These are phyloP conservation scores for Torymus tubicola DNA, from an alignment of 2,888 invertebrate genomes.

Conservation along the genomic window DNA sequence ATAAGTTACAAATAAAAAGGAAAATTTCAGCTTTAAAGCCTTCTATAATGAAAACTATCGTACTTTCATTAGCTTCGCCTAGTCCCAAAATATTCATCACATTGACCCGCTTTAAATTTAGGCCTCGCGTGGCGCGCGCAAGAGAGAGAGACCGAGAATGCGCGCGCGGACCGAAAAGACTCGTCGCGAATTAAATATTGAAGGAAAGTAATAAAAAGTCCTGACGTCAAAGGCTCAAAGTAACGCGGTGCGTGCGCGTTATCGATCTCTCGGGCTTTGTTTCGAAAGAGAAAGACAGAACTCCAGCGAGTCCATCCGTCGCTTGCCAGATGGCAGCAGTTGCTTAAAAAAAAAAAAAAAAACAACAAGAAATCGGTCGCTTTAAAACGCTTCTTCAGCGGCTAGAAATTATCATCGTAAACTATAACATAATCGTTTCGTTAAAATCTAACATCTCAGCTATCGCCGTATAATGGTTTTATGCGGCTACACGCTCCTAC, in stretches of 20 bases:
- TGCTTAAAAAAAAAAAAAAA: background rate
- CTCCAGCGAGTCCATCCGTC: background rate
- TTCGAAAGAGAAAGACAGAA: background rate
- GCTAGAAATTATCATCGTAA: no score
- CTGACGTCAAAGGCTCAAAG: conserved; percentile 37
- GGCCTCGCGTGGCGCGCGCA: background rate
- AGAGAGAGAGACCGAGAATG: no score
- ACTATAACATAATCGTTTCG: no score
- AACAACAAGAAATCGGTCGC: no score
- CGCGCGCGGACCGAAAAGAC: background rate
- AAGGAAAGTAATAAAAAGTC: conserved; percentile 28
- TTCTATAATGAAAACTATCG: background rate
- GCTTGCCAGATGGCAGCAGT: conserved; percentile 30
- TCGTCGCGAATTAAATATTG: conserved; percentile 6
- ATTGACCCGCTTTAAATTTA: conserved; percentile 5
- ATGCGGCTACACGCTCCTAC: conserved; percentile 15
- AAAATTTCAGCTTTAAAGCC: no score
- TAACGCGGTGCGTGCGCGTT: conserved; percentile 1
- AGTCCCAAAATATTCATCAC: background rate
- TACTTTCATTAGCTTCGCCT: background rate
- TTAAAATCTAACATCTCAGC: background rate
- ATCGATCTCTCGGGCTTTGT: conserved; percentile 7
- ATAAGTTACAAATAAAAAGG: no score
- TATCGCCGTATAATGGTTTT: conserved; percentile 19
- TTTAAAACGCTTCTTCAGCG: no score